A percentile compares a stretch with the other conserved stretches of the same genome.
These are phyloP conservation scores for Cryptoprocta ferox DNA, from an alignment of 2,797 vertebrate species.

Conservation along the genomic window DNA sequence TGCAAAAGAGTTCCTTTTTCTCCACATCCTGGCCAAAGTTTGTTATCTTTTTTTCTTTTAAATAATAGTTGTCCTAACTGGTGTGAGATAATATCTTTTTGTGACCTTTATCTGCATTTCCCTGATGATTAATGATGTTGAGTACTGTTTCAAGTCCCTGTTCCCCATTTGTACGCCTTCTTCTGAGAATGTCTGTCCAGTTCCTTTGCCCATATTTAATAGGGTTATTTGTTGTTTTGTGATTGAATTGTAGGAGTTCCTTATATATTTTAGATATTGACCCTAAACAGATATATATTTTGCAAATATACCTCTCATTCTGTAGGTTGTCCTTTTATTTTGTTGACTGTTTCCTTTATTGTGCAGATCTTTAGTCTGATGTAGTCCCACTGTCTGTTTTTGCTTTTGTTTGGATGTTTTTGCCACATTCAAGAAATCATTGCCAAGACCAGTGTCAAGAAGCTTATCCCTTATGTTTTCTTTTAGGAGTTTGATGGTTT, in stretches of 20 bases:
- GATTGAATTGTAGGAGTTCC: neutral
- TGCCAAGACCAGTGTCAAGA: neutral
- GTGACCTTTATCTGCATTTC: neutral
- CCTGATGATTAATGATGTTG: neutral
- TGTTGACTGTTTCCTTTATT: neutral
- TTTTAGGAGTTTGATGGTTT: neutral
- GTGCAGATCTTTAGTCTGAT: neutral
- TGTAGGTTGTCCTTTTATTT: neutral
- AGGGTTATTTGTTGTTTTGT: neutral
- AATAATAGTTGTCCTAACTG: neutral
- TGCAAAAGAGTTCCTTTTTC: neutral
- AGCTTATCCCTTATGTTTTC: neutral
- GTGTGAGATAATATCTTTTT: neutral
- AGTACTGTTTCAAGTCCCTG: neutral
- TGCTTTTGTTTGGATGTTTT: neutral
- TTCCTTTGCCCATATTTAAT: neutral
- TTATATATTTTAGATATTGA: neutral
- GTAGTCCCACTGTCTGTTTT: neutral
- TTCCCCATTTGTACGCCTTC: neutral
- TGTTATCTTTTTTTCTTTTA: neutral
- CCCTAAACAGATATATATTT: neutral
- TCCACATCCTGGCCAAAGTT: neutral
- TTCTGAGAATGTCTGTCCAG: neutral
- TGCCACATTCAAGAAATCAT: neutral
- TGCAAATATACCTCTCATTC: neutral